phyloP scores from a whole-genome alignment of 2,888 invertebrate species.

The Lapara coniferarum region DNA sequence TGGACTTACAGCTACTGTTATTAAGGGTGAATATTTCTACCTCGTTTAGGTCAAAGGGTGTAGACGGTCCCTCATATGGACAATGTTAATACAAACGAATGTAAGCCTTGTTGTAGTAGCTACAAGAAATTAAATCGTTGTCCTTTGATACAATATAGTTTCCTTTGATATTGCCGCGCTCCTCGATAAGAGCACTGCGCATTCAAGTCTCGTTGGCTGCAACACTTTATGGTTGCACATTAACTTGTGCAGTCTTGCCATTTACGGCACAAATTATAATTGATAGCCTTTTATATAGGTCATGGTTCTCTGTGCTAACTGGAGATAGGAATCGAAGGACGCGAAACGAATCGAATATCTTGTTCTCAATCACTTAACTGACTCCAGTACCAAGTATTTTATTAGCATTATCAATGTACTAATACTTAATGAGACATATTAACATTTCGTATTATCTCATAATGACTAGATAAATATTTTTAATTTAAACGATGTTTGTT shows the following conservation, averaged over 20 bases:
- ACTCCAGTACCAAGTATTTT: background rate
- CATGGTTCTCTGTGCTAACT: slow-evolving; percentile 58
- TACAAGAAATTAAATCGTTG: slow-evolving; percentile 58
- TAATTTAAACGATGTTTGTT: slow-evolving; percentile 14
- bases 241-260: slow-evolving; percentile 58
- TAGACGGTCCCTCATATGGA: slow-evolving; percentile 61
- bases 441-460: background rate
- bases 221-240: slow-evolving; percentile 59
- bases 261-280: slow-evolving; percentile 67
- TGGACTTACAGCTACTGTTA: slow-evolving; percentile 54
- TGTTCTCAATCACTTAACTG: slow-evolving; percentile 1
- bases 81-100: slow-evolving; percentile 51
- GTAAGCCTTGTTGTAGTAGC: slow-evolving; percentile 55
- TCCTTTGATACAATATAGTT: slow-evolving; percentile 38
- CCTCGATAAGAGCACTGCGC: slow-evolving; percentile 64
- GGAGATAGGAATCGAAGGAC: slow-evolving; percentile 61
- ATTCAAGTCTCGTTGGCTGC: slow-evolving; percentile 47
- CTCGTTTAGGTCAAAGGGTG: slow-evolving; percentile 67
- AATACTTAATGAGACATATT: background rate
- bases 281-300: slow-evolving; percentile 67
- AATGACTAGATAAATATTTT: slow-evolving; percentile 11
- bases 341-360: slow-evolving; percentile 5
- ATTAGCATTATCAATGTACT: slow-evolving; percentile 4
- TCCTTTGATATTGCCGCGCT: slow-evolving; percentile 70
- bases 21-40: slow-evolving; percentile 61